Evolutionary conservation across 2,113 vertebrate genomes (phyloP), one percentile per base, ranked within the genome.

Genomic region (Australoheros scitulus): DNA sequence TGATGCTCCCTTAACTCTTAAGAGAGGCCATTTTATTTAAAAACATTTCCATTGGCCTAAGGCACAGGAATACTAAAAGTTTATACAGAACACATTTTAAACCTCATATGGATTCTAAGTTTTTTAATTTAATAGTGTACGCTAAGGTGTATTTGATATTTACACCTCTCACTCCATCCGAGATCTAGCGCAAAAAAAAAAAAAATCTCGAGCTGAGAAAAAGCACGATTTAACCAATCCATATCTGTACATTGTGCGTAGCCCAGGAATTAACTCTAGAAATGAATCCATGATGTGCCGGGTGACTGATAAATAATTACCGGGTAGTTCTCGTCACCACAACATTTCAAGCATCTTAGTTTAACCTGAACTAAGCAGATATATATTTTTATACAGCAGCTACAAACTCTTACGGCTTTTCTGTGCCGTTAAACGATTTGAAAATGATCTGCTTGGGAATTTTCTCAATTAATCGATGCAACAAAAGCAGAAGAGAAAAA

Each of bases 1-100:
- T 91, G 88, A 91, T 89, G 92, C 90, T 94, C 86, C 87, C 83
- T 93, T 91, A 76, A 93, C 91, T 93, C 86, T 90, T 88, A 92
- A 92, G 91, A 94, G 93, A 94, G 94, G 94, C 94, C 94, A 64
- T 91, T 92, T 93, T 88, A 89, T 92, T 94, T 90, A 89, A 95
- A 92, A 94, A 94, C 91, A 93, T 95, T 95, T 94, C 93, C 94
- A 34, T 90, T 95, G 93, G 94, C 95, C 93, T 96, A 96, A 96
- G 95, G 95, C 95, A 96, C 94, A 94, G 94, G 93, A 95, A 95
- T 92, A 93, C 91, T 94, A 94, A 90, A 93, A 89, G 88, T 92
- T 92, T 90, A 91, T 86, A 94, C 88, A 83, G 84, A 92, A 90
- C 90, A 92, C 83, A 83, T 90, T 87, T 91, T 87, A 86, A 91